Conservation (phyloP, 2,113 vertebrate genomes). For the human (Homo sapiens) region DNA sequence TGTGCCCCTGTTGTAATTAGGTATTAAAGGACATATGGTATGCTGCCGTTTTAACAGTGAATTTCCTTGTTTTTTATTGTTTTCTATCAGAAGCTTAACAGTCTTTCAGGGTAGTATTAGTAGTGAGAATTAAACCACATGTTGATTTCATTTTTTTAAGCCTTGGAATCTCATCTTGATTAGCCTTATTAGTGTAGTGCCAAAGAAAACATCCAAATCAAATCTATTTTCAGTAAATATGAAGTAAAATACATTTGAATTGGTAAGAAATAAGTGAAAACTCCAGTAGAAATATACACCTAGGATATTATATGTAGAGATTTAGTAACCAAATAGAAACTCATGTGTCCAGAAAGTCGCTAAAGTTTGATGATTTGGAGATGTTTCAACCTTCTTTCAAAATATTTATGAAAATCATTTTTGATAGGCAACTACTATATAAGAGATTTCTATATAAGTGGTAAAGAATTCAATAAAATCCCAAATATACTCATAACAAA, state of each 20-base stretch:
- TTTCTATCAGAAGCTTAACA: conserved; percentile 82
- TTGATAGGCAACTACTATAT: background rate
- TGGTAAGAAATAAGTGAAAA: conserved; percentile 59
- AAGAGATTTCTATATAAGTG: background rate
- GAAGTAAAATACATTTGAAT: conserved; percentile 45
- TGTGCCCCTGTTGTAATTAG: conserved; percentile 85
- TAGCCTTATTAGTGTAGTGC: conserved; percentile 72
- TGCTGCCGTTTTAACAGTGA: conserved; percentile 81
- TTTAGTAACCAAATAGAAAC: conserved; percentile 7
- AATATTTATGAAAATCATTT: background rate
- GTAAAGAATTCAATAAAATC: background rate
- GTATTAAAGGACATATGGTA: conserved; percentile 87
- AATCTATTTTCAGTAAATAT: conserved; percentile 75
- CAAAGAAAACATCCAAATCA: conserved; percentile 69
- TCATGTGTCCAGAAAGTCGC: background rate
- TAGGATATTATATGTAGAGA: background rate
- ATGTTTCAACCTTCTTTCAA: background rate
- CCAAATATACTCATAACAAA: background rate
- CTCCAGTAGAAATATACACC: background rate
- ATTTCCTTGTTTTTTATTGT: conserved; percentile 85
- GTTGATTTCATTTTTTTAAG: conserved; percentile 80
- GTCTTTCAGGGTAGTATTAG: conserved; percentile 78
- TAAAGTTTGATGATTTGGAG: background rate
- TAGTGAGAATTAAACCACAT: conserved; percentile 78
- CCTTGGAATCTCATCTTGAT: conserved; percentile 75